phyloP scores from a whole-genome alignment of 2,113 vertebrate species.

The Desmodus rotundus region DNA sequence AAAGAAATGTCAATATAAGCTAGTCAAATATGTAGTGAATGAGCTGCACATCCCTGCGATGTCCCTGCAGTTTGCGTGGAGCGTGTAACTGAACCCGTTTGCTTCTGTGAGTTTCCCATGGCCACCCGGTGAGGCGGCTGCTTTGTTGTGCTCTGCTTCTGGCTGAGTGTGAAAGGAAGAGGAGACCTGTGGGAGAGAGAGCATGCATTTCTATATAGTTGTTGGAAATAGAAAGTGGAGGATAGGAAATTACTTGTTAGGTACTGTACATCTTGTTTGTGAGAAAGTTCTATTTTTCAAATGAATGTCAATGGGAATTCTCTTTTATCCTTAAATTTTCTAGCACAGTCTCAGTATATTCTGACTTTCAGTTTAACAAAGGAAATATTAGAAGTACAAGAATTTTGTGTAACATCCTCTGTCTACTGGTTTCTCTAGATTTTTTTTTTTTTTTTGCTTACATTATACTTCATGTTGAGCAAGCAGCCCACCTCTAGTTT shows the following conservation, averaged over 20 bases:
- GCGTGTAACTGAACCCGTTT: slow-evolving; percentile 2
- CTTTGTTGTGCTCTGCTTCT: not conserved
- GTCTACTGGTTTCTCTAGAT: not conserved
- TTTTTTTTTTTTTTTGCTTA: not conserved
- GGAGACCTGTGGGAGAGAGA: slow-evolving; percentile 24
- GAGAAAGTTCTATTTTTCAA: slow-evolving; percentile 34
- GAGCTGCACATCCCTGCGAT: not conserved
- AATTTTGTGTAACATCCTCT: not conserved
- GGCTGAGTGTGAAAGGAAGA: slow-evolving; percentile 37
- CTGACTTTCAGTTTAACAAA: not conserved
- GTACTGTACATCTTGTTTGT: slow-evolving; percentile 67
- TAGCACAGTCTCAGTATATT: not conserved
- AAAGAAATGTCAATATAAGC: slow-evolving; percentile 1
- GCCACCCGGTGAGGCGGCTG: not conserved
- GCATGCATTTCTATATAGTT: slow-evolving; percentile 50
- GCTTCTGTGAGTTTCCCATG: not conserved
- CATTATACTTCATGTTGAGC: not conserved
- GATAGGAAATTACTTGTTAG: slow-evolving; percentile 68
- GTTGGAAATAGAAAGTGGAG: slow-evolving; percentile 65
- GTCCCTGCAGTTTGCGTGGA: not conserved
- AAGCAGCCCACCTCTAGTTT: not conserved
- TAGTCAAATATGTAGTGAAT: not conserved
- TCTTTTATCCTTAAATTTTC: not conserved
- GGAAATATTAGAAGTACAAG: not conserved
- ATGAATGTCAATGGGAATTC: slow-evolving; percentile 22